Evolutionary conservation across 2,113 vertebrate genomes (phyloP), one percentile per base, ranked within the genome.

Genomic region (Ceyx margarethae): DNA sequence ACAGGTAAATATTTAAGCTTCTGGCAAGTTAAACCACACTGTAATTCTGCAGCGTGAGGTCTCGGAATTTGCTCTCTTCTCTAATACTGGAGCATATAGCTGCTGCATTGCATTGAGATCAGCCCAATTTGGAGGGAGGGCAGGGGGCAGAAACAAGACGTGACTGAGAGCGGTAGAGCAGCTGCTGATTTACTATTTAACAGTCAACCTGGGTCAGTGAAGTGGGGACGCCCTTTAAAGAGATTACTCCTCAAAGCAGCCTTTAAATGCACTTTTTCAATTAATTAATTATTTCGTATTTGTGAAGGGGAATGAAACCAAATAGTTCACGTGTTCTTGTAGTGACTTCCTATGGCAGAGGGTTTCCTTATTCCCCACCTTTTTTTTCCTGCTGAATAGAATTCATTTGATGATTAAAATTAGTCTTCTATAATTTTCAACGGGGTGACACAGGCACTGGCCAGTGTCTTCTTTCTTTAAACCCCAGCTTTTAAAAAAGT

Each of bases 1-100:
- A 98, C 96, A 98, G 98, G 98, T 98, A 97, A 98, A 96, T 96
- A 95, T 81, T 96, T 96, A 97, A 94, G 90, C 81, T 95, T 86
- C 93, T 94, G 91, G 93, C 84, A 89, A 95, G 91, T 95, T 88
- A 93, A 95, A 92, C 50, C 68, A 45, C 51, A 40, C 65, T 61
- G 75, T 87, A 88, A 90, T 92, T 94, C 82, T 91, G 79, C 81
- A 79, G 90, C 29, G 31, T 20, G 62, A 91, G 77, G 83, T 91
- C 90, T 90, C 1, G 2, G 74, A 91, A 80, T 93, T 92, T 58
- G 61, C 64, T 93, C 2, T 10, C 64, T 85, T 82, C 74, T 58
- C 50, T 81, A 11, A 42, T 66, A 18, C 71, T 6, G 15, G 91
- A 89, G 85, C 35, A 81, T 90, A 54, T 76, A 76, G 76, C 75